Evolutionary conservation across 2,113 vertebrate species (phyloP), one percentile per base, ranked within the genome.

Genomic region (Leptosomus discolor): DNA sequence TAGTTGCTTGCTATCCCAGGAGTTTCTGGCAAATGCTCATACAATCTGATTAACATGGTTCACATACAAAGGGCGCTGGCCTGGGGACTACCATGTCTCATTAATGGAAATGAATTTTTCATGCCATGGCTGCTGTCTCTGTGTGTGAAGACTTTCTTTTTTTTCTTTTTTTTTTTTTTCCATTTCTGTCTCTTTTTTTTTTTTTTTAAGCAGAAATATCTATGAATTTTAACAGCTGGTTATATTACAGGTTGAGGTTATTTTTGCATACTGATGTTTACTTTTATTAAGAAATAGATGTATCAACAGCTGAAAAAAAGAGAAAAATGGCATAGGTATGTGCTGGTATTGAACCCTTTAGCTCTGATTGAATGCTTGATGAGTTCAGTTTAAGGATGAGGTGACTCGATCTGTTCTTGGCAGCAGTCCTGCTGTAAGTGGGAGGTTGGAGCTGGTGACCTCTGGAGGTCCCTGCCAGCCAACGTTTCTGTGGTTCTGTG

Each of bases 101-200:
- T 96, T 98, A 98, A 97, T 94, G 96, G 97, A 97, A 98, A 97
- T 97, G 97, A 97, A 97, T 96, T 97, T 98, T 97, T 96, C 97
- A 97, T 94, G 68, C 90, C 27, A 36, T 96, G 90, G 68, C 88
- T 87, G 78, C 94, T 94, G 30, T 75, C 68, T 69, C 86, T 94
- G 3, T 94, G 77, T 65, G 81, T 96, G 96, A 96, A 93, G 87
- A 74, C 85, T 95, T 97, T 43, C 4, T 68, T 93, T 93, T 95
- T 41, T 91, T 85, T 85, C 85, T 95, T 97, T 43, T 4, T 68
- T 93, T 93, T 95, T 41, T 91, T 85, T 85, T 91, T 61, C 41
- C 12, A 27, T 60, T 84, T 91, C 32, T 65, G 19, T 65, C 56
- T 51, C 45, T 45, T 46, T 73, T 68, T 57, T 83, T 69, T 57